Evolutionary conservation across 30 jellyfish, hydroid and myxozoan genomes (phyloP), one percentile per base, ranked within the genome.

Genomic region (Hydractinia echinata): DNA sequence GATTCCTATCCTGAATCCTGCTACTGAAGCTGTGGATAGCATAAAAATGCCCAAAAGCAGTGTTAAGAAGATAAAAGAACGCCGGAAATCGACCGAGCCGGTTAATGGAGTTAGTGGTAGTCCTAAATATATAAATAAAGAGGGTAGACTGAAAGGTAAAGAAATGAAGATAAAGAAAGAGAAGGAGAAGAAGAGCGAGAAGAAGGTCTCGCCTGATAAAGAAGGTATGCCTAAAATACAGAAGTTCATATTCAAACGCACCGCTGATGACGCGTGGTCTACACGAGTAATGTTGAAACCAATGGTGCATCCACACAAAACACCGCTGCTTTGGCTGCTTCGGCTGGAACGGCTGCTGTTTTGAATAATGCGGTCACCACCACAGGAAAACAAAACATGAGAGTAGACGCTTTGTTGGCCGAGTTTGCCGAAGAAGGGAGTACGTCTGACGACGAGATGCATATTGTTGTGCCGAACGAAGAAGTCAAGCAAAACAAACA

Each of bases 201-300:
- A 64, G 18, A 64, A 64, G 16, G 74, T 64, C 39, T 64, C 74
- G 39, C 74, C 74, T 13, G 74, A 64, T 64, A n/a, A 44, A 13
- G 76, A 77, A 6, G 95, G 81, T 53, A 91, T 81, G 61, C 93
- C 95, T 13, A 92, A 92, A 84, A 89, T 92, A 39, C 96, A 87
- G 58, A 86, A 86, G 81, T 60, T 92, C 50, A 81, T 92, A 9
- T 82, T 92, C 8, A 92, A 83, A 73, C 83, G 98, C 61, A 92
- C 92, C 30, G 78, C 98, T 13, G 91, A 89, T 8, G 98, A 92
- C 73, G 98, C 95, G 16, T 78, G 64, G 81, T 67, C 68, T 62
- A 52, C 54, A n/a, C 44, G 10, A 55, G 21, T 53, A 58, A 61
- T 18, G 48, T 67, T 44, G 74, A 68, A 13, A 82, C 53, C 70